phyloP scores from a whole-genome alignment of 2,113 vertebrate genomes.

The Excalfactoria chinensis region DNA sequence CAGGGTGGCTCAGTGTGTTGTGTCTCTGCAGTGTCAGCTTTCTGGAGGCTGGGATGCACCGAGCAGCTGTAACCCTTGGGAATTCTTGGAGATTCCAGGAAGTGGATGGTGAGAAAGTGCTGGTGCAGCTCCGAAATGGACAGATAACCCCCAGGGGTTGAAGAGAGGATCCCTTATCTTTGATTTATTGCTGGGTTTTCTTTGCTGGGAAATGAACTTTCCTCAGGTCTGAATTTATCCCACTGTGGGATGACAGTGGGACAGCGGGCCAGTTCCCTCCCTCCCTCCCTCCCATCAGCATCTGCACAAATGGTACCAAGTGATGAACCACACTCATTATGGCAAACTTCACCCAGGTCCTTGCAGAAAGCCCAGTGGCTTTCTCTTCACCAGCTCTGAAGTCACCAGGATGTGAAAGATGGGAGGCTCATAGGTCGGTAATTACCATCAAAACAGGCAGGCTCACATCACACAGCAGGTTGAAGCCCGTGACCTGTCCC shows the following conservation, averaged over 20 bases:
- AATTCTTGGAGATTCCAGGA: neutral
- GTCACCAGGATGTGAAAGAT: neutral
- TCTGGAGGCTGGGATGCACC: neutral
- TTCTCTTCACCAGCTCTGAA: neutral
- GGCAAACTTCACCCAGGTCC: neutral
- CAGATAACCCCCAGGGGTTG: neutral
- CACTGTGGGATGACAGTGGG: fast-evolving
- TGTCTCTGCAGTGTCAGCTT: conserved; percentile 32
- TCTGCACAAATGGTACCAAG: neutral
- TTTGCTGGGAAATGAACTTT: neutral
- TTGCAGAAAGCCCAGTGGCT: neutral
- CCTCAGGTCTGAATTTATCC: neutral
- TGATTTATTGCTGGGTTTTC: neutral
- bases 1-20: fast-evolving
- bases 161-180: neutral
- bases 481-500: fast-evolving
- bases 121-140: neutral
- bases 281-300: neutral
- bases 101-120: neutral
- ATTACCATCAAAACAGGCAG: neutral
- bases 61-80: conserved; percentile 22
- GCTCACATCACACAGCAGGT: neutral
- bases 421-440: neutral
- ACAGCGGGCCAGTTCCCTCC: neutral
- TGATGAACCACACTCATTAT: neutral